phyloP scores from a whole-genome alignment of 2,888 invertebrate genomes.

The Dascillus cervinus region DNA sequence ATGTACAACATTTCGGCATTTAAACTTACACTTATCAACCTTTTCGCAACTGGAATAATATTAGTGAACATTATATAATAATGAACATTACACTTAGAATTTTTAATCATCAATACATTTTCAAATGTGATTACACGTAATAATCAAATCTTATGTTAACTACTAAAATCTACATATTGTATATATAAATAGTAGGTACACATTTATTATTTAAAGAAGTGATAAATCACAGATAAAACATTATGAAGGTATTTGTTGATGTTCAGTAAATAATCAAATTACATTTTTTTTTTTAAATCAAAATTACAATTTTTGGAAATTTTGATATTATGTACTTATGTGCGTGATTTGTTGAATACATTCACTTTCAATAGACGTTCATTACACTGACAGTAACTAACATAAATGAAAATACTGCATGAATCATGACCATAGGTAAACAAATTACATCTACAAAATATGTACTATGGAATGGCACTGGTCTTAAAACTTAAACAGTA shows the following conservation, averaged over 20 bases:
- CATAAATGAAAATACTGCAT: constrained; percentile 1
- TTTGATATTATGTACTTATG: constrained; percentile 22
- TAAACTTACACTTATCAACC: constrained; percentile 6
- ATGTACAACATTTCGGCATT: constrained; percentile 11
- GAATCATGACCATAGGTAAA: background rate
- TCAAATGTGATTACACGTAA: constrained; percentile 19
- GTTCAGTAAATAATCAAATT: background rate
- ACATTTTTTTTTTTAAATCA: constrained; percentile 4
- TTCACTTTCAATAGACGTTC: background rate
- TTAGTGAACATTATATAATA: constrained; percentile 10
- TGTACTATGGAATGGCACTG: constrained; percentile 9
- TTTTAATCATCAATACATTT: constrained; percentile 17
- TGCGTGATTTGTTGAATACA: constrained; percentile 22
- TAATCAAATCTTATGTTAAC: constrained; percentile 16
- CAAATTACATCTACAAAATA: background rate
- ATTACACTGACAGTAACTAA: background rate
- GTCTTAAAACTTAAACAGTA: constrained; percentile 7
- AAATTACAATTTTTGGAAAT: constrained; percentile 11
- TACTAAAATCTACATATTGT: constrained; percentile 18
- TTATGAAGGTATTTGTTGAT: constrained; percentile 27
- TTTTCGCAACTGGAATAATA: constrained; percentile 11
- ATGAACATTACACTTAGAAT: constrained; percentile 24
- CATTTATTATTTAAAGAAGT: constrained; percentile 30
- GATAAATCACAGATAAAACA: constrained; percentile 35
- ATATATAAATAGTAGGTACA: constrained; percentile 26